phyloP scores from a whole-genome alignment of 1,140 invertebrate genomes.

The Zaprionus ornatus region DNA sequence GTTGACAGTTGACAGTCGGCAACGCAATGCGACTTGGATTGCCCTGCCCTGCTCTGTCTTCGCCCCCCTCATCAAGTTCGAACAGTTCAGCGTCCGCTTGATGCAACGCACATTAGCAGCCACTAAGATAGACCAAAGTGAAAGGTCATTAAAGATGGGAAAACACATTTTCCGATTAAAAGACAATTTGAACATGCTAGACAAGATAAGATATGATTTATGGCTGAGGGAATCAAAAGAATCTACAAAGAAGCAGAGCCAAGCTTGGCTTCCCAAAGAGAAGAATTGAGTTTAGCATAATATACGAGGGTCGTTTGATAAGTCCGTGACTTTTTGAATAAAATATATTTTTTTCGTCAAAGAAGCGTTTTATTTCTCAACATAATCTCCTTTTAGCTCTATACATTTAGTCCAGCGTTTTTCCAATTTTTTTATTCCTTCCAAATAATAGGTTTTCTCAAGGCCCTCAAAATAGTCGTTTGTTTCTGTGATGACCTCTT shows the following conservation, averaged over 20 bases:
- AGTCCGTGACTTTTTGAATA: too few relatives aligned
- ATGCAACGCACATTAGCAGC: constrained; percentile 29
- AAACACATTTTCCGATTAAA: constrained; percentile 7
- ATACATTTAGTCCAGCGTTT: too few relatives aligned
- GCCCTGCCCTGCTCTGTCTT: neutral
- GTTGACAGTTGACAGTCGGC: neutral
- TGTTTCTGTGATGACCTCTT: too few relatives aligned
- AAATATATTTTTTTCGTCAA: too few relatives aligned
- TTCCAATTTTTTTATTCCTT: too few relatives aligned
- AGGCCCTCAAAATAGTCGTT: too few relatives aligned
- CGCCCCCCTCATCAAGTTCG: neutral
- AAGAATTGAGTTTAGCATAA: neutral
- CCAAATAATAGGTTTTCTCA: too few relatives aligned
- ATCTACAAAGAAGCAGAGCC: neutral
- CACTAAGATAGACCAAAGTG: neutral
- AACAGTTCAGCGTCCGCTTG: constrained; percentile 40
- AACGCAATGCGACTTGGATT: constrained; percentile 1
- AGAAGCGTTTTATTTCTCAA: too few relatives aligned
- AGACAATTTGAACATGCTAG: neutral
- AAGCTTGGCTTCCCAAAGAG: neutral
- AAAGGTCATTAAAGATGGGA: constrained; percentile 17
- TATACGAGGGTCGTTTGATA: too few relatives aligned
- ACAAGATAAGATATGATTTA: neutral
- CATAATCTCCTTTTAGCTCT: too few relatives aligned
- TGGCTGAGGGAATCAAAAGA: neutral